Evolutionary conservation across 2,113 vertebrate species (phyloP), one percentile per base, ranked within the genome.

Genomic region (Microcebus jonahi): DNA sequence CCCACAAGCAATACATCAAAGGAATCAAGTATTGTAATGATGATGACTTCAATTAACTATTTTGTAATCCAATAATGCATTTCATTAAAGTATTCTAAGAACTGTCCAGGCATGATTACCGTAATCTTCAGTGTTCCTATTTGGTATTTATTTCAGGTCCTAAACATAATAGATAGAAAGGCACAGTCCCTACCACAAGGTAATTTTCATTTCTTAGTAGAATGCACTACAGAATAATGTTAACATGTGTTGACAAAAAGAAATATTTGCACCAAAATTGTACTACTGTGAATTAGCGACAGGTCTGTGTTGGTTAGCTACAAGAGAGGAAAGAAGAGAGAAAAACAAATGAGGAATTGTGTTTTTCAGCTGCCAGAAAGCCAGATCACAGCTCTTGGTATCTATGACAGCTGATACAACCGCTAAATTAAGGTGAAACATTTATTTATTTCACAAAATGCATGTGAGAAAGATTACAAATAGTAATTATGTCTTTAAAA

Each of bases 1-100:
- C 79, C 95, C 68, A 68, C 63, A 95, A 77, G 97, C 89, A 90
- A 94, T 96, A 65, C 93, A 97, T 97, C 97, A 98, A 97, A 98
- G 53, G 80, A 77, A 95, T 92, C 91, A 94, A 48, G 27, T 76
- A 80, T 91, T 94, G 65, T 98, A 94, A 95, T 94, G 90, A 93
- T 90, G 86, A 97, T 85, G 88, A 77, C 82, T 95, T 95, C 93
- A 94, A 97, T 97, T 96, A 97, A 96, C 75, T 91, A 77, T 70
- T 97, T 94, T 97, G 89, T 95, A 94, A 97, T 88, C 68, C 80
- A 96, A 91, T 95, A 97, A 93, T 94, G 63, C 70, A 83, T 96
- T 94, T 97, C 86, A 93, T 93, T 93, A 86, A 68, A 83, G 50
- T 80, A 84, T 25, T 80, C 50, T 82, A 71, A 97, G 91, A 94